Conservation (phyloP, 2,113 vertebrate species). For the Pomatorhinus ruficollis region DNA sequence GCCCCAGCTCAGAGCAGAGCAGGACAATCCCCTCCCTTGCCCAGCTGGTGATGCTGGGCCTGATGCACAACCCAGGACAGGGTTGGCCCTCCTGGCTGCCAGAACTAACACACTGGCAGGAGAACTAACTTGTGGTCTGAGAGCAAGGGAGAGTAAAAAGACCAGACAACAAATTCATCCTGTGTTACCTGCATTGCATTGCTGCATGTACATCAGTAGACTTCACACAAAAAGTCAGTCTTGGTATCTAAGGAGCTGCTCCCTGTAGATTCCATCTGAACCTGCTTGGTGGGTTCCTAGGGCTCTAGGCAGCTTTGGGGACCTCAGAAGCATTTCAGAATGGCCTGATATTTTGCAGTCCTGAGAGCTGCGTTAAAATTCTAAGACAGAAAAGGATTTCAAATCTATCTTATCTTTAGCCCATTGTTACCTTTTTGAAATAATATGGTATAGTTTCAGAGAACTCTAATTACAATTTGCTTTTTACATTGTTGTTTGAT, state of each 20-base stretch:
- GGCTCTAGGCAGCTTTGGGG: not conserved
- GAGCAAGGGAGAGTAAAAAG: not conserved
- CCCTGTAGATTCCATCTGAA: not conserved
- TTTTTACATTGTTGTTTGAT: not conserved
- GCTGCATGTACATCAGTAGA: not conserved
- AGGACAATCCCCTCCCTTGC: fast-evolving
- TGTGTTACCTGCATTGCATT: not conserved
- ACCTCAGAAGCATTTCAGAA: not conserved
- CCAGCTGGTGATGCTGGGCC: fast-evolving
- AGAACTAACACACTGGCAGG: not conserved
- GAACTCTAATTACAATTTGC: not conserved
- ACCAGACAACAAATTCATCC: not conserved
- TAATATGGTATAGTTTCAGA: not conserved
- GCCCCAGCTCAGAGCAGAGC: not conserved
- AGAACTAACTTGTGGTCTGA: not conserved
- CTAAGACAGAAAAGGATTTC: not conserved
- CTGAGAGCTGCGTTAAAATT: not conserved
- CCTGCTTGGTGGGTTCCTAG: not conserved
- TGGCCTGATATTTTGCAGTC: not conserved
- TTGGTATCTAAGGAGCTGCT: not conserved
- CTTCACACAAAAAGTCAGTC: not conserved
- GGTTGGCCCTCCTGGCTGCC: not conserved
- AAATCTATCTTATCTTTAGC: not conserved
- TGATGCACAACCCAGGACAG: fast-evolving
- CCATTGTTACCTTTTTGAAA: not conserved